A percentile compares a stretch with the other conserved stretches of the same genome.
Conservation (phyloP, 2,888 invertebrate genomes). For the Pheosia gnoma region DNA sequence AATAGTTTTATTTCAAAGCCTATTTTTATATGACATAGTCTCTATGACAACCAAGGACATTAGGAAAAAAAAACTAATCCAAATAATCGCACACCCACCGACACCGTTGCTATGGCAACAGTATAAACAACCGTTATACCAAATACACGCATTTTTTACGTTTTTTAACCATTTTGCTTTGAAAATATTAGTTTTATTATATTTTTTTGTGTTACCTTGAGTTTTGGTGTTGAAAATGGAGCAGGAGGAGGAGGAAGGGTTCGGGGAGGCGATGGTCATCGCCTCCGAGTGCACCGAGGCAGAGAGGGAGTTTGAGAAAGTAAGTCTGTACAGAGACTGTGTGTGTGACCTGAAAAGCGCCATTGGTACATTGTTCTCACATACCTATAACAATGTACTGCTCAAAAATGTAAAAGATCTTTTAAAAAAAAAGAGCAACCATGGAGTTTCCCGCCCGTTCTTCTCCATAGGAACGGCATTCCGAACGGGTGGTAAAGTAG, state of each 20-base stretch:
- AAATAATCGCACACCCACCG: neutral
- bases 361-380: too few species aligned
- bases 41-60: neutral
- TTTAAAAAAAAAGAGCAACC: too few species aligned
- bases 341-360: too few species aligned
- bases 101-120: conserved; percentile 47
- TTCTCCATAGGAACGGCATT: too few species aligned
- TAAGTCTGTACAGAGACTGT: too few species aligned
- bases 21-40: neutral
- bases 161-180: conserved; percentile 44
- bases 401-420: too few species aligned
- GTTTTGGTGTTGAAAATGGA: conserved; percentile 44
- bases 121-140: conserved; percentile 42
- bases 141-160: conserved; percentile 27
- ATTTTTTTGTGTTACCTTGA: conserved; percentile 31
- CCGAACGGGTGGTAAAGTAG: too few species aligned
- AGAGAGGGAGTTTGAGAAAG: conserved; percentile 71
- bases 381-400: too few species aligned
- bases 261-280: conserved; percentile 57
- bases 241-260: conserved; percentile 61
- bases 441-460: too few species aligned
- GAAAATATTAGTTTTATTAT: conserved; percentile 32
- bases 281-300: conserved; percentile 76
- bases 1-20: too few species aligned
- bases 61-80: too few species aligned